Evolutionary conservation across 2,888 invertebrate species (phyloP).

Genomic region (Ectobius pallidus): DNA sequence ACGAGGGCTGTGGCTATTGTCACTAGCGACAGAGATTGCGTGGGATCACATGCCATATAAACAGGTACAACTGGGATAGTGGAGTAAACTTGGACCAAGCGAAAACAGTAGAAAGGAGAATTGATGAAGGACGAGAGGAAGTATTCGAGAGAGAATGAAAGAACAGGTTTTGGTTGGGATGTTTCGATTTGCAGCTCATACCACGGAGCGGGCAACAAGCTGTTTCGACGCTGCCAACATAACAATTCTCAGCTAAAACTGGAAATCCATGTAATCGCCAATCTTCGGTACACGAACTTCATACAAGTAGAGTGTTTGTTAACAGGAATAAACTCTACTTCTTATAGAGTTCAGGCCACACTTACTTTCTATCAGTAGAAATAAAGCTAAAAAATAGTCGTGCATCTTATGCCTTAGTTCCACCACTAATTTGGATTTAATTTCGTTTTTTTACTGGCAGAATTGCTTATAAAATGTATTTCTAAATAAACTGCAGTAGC

Average conservation of each 20-base stretch:
- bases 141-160: neutral
- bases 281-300: too few relatives aligned
- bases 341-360: neutral
- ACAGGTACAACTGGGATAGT: neutral
- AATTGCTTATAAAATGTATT: too few relatives aligned
- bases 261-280: too few relatives aligned
- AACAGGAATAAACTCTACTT: too few relatives aligned
- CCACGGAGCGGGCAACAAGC: constrained; percentile 1
- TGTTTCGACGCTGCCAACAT: neutral
- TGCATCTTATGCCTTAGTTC: neutral
- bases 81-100: neutral
- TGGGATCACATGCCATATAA: neutral
- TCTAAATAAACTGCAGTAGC: too few relatives aligned
- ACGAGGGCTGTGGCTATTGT: neutral
- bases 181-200: neutral
- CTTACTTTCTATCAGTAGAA: neutral
- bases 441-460: too few relatives aligned
- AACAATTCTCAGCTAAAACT: neutral
- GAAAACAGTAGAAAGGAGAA: neutral
- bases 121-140: neutral
- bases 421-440: neutral
- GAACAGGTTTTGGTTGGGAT: neutral
- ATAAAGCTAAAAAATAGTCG: neutral
- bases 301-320: too few relatives aligned
- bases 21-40: neutral